A percentile compares a stretch with the other conserved stretches of the same genome.
phyloP scores from a whole-genome alignment of 1,140 invertebrate genomes.

The Cotesia chilonis region DNA sequence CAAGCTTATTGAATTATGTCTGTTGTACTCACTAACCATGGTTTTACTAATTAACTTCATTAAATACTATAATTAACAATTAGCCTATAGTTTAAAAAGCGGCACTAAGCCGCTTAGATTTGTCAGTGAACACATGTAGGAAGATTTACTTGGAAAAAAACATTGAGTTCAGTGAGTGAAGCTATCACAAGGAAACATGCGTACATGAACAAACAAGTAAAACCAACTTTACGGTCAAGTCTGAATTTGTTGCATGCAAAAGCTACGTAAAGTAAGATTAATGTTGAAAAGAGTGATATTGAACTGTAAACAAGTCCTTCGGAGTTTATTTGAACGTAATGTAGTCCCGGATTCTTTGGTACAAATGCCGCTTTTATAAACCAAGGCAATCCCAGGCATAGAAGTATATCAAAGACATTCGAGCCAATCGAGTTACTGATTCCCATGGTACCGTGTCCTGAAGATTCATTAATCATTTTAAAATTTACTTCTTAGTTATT shows the following conservation, averaged over 20 bases:
- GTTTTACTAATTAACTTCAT: neutral
- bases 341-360: constrained; percentile 73
- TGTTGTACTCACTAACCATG: too few species aligned
- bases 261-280: constrained; percentile 79
- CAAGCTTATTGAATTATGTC: too few species aligned
- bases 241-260: constrained; percentile 82
- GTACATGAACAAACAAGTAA: constrained; percentile 81
- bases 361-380: constrained; percentile 82
- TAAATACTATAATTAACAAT: constrained; percentile 12
- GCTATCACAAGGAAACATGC: constrained; percentile 80
- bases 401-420: constrained; percentile 87
- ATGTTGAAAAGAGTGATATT: constrained; percentile 79
- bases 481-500: constrained; percentile 16
- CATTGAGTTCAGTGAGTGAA: constrained; percentile 84
- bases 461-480: neutral
- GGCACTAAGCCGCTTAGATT: constrained; percentile 35
- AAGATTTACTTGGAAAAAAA: constrained; percentile 85
- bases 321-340: constrained; percentile 82
- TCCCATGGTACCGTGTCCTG: constrained; percentile 88
- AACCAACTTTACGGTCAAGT: constrained; percentile 79
- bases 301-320: constrained; percentile 83
- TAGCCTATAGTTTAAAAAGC: neutral
- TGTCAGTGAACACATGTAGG: constrained; percentile 72
- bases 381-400: constrained; percentile 88
- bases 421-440: constrained; percentile 90